Conservation (phyloP, 2,888 invertebrate species). For the Willowsia nigromaculata region DNA sequence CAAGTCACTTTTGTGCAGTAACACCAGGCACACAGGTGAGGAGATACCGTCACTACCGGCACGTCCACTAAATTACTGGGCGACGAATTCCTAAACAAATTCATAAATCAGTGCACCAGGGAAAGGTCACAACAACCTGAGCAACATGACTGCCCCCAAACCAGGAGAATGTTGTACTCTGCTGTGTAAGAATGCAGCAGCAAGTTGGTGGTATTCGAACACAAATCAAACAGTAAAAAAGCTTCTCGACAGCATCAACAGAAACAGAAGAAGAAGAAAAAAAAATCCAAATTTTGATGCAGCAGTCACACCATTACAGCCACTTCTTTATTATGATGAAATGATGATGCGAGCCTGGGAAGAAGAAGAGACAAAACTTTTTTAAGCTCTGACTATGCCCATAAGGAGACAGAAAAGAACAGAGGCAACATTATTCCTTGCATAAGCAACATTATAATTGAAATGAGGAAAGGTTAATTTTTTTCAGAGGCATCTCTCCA, state of each 20-base stretch:
- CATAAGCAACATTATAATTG: conserved; percentile 21
- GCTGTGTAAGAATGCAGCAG: conserved; percentile 37
- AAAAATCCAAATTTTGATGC: conserved; percentile 52
- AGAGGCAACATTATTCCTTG: conserved; percentile 36
- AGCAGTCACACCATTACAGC: conserved; percentile 53
- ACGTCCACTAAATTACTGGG: conserved; percentile 79
- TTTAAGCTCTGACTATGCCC: conserved; percentile 55
- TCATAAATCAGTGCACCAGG: conserved; percentile 78
- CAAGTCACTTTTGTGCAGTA: conserved; percentile 50
- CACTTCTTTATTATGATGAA: conserved; percentile 27
- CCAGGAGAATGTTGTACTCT: conserved; percentile 43
- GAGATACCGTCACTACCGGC: conserved; percentile 77
- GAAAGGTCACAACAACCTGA: conserved; percentile 78
- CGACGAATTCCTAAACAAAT: conserved; percentile 79
- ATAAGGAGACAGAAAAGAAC: conserved; percentile 39
- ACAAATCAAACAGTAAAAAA: conserved; percentile 54
- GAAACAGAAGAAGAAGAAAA: neutral
- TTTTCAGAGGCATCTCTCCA: conserved; percentile 53
- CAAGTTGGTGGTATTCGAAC: conserved; percentile 30
- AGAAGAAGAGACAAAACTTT: conserved; percentile 7
- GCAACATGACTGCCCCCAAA: conserved; percentile 67
- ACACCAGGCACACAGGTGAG: conserved; percentile 67
- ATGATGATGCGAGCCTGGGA: conserved; percentile 16
- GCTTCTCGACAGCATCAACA: conserved; percentile 46
- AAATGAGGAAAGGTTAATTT: conserved; percentile 70